These are phyloP conservation scores for Pogoniulus pusillus DNA, from an alignment of 2,797 vertebrate genomes.

Conservation along the genomic window DNA sequence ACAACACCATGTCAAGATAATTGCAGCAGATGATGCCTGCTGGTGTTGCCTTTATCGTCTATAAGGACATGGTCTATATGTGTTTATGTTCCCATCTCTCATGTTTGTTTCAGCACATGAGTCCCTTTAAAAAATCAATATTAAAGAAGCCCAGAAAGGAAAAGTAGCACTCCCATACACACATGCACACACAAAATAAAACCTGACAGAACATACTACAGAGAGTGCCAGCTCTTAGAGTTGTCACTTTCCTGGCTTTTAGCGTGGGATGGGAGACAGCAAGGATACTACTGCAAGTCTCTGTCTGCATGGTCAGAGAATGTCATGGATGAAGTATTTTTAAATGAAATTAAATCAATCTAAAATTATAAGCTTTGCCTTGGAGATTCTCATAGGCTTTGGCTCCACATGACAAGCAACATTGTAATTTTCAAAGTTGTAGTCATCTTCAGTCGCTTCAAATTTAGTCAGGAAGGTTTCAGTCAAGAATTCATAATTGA, in stretches of 20 bases:
- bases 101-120: not conserved
- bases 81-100: slow-evolving; percentile 16
- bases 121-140: slow-evolving; percentile 10
- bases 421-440: not conserved
- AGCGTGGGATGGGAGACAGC: not conserved
- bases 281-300: not conserved
- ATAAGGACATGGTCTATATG: slow-evolving; percentile 18
- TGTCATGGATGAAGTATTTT: not conserved
- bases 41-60: slow-evolving; percentile 11
- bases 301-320: not conserved
- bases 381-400: not conserved
- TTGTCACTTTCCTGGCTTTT: not conserved
- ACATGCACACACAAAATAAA: not conserved
- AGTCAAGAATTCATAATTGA: not conserved
- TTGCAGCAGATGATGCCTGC: not conserved
- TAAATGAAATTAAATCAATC: not conserved
- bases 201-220: not conserved
- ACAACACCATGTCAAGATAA: not conserved
- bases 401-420: not conserved
- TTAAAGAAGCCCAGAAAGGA: slow-evolving; percentile 1
- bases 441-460: not conserved
- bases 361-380: not conserved
- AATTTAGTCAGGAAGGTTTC: not conserved
- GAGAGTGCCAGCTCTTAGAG: not conserved
- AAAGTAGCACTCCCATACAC: not conserved